Evolutionary conservation across 2,113 vertebrate genomes (phyloP).

Genomic region (Catagonus wagneri): DNA sequence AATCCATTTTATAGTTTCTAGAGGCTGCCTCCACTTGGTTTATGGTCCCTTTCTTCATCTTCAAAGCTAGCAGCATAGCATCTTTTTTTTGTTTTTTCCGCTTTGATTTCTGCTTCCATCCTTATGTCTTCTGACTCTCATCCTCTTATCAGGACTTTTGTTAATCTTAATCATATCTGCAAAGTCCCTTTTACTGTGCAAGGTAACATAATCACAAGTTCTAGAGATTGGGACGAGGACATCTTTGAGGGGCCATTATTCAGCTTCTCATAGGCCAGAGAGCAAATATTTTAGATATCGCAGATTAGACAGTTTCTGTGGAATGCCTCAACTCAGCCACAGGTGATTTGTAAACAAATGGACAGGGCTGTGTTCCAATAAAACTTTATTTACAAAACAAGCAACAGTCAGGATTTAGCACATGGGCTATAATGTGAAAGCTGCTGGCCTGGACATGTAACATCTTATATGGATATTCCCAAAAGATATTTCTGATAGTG

Average conservation of each 20-base stretch:
- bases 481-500: background rate
- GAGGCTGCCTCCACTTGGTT: background rate
- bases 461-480: background rate
- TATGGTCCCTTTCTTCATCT: background rate
- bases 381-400: background rate
- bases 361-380: background rate
- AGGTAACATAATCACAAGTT: background rate
- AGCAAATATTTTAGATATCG: background rate
- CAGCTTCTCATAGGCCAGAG: background rate
- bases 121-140: background rate
- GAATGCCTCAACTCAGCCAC: background rate
- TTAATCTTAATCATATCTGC: background rate
- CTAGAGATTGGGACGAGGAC: rapidly evolving
- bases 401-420: background rate
- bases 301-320: background rate
- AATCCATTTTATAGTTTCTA: background rate
- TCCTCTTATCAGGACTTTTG: background rate
- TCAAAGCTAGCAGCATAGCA: background rate
- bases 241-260: background rate
- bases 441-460: background rate
- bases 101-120: background rate
- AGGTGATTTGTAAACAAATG: background rate
- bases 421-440: background rate
- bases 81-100: background rate
- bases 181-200: background rate